Percentiles rank a stretch among this genome's conserved stretches.
These are phyloP conservation scores for Cantharis flavilabris DNA, from an alignment of 2,888 invertebrate genomes.

Conservation along the genomic window DNA sequence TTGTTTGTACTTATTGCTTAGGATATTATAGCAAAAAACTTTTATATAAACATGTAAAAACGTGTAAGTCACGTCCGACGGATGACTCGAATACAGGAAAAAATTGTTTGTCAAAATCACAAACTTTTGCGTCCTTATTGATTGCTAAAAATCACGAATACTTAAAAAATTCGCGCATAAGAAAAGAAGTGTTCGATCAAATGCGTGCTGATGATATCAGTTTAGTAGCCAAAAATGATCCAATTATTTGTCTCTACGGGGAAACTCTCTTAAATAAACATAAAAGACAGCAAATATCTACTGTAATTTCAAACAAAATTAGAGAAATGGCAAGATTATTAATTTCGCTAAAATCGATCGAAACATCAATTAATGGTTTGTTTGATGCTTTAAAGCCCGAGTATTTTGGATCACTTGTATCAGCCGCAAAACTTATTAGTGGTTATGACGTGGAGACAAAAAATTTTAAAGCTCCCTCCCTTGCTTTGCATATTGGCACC, in stretches of 20 bases:
- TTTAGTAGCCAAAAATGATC: conserved; percentile 19
- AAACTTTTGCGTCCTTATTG: conserved; percentile 26
- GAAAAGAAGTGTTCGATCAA: conserved; percentile 21
- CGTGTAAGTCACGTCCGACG: neutral
- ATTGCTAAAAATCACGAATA: conserved; percentile 16
- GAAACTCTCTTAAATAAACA: conserved; percentile 21
- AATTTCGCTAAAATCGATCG: too few relatives aligned
- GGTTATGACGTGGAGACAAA: too few relatives aligned
- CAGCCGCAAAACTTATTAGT: too few relatives aligned
- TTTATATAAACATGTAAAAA: conserved; percentile 12
- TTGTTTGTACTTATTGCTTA: conserved; percentile 14
- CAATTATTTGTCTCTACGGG: neutral
- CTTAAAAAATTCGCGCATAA: conserved; percentile 16
- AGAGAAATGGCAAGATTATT: too few relatives aligned
- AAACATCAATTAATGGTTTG: too few relatives aligned
- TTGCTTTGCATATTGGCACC: too few relatives aligned
- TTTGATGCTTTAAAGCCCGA: too few relatives aligned
- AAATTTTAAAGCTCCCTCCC: too few relatives aligned
- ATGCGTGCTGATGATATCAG: conserved; percentile 29
- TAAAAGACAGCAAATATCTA: conserved; percentile 28
- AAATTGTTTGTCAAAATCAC: conserved; percentile 21
- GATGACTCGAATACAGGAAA: neutral
- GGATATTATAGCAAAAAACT: conserved; percentile 26
- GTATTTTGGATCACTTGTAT: too few relatives aligned
- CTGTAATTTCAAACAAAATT: neutral